Conservation (phyloP, 2,113 vertebrate species). For the Orycteropus afer region DNA sequence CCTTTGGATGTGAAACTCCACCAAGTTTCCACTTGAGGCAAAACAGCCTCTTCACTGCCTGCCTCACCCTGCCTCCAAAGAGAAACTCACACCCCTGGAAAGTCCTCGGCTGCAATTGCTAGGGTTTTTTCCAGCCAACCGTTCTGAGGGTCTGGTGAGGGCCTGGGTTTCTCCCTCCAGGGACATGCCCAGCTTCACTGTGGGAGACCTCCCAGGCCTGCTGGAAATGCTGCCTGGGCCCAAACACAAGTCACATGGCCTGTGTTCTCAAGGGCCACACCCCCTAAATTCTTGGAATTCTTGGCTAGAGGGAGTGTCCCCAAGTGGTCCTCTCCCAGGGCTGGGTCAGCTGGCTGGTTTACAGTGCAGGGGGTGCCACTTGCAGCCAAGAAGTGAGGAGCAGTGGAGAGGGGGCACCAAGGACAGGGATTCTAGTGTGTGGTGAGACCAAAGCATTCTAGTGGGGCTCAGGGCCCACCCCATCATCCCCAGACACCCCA, state of each 20-base stretch:
- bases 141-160: background rate
- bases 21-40: background rate
- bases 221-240: background rate
- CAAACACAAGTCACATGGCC: background rate
- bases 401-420: background rate
- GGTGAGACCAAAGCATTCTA: background rate
- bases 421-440: background rate
- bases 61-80: background rate
- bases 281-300: slow-evolving; percentile 62
- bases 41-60: background rate
- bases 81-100: background rate
- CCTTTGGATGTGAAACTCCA: background rate
- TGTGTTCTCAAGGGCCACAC: slow-evolving; percentile 35
- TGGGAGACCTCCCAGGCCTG: background rate
- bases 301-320: slow-evolving; percentile 9
- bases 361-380: background rate
- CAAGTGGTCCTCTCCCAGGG: slow-evolving; percentile 27
- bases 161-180: background rate
- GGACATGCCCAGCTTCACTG: background rate
- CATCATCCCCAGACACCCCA: background rate
- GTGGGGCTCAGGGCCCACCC: no score
- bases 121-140: background rate
- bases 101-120: background rate
- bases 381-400: background rate
- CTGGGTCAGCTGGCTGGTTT: background rate